Evolutionary conservation across 2,113 vertebrate species (phyloP).

Genomic region (Pan troglodytes): DNA sequence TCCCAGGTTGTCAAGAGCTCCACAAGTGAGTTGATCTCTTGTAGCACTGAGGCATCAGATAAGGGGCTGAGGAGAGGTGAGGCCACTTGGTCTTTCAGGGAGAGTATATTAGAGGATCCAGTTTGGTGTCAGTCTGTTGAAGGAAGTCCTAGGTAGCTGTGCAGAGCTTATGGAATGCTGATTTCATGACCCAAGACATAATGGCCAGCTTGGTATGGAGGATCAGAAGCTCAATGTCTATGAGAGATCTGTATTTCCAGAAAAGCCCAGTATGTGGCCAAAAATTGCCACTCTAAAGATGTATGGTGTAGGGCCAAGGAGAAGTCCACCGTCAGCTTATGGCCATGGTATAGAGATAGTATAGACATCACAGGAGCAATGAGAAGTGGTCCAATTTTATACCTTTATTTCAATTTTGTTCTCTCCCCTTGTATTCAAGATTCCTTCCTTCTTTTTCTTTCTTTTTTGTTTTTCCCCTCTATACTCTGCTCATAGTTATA

Average conservation of each 20-base stretch:
- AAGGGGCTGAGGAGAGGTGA: not conserved
- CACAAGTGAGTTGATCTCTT: not conserved
- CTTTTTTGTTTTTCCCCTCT: not conserved
- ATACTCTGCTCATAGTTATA: not conserved
- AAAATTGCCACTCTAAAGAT: too few species aligned
- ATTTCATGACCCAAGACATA: not conserved
- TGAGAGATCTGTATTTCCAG: not conserved
- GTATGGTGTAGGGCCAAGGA: not conserved
- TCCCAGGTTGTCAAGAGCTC: not conserved
- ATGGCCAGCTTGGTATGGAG: not conserved
- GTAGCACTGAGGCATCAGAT: fast-evolving
- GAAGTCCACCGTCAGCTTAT: not conserved
- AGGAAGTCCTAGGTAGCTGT: not conserved
- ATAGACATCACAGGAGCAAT: not conserved
- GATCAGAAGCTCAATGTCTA: not conserved
- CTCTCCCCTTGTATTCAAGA: not conserved
- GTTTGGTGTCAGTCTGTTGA: not conserved
- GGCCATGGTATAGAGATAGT: too few species aligned
- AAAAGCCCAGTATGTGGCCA: not conserved
- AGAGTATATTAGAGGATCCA: not conserved
- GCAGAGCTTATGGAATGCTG: not conserved
- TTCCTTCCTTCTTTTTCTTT: not conserved
- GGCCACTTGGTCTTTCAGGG: not conserved
- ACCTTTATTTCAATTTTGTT: not conserved
- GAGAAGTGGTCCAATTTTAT: not conserved